Conservation (phyloP, 2,888 invertebrate genomes). For the Drosophila falleni region DNA sequence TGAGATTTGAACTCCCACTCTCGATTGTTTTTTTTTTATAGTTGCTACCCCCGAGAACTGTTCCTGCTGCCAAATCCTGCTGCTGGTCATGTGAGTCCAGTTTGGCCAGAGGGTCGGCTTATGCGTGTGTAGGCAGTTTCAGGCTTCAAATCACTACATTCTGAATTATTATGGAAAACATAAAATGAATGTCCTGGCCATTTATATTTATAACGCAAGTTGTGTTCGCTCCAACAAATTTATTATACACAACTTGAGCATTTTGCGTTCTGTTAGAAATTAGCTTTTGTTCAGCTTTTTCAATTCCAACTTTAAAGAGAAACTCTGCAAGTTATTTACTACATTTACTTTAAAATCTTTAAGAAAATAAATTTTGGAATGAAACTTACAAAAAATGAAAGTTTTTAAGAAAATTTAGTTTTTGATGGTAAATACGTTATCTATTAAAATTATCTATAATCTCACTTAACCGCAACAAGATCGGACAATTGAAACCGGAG, state of each 20-base stretch:
- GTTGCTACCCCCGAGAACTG: slow-evolving; percentile 40
- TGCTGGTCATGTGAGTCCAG: slow-evolving; percentile 41
- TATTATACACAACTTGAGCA: slow-evolving; percentile 49
- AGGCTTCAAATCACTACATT: slow-evolving; percentile 74
- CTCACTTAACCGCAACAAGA: too few relatives aligned
- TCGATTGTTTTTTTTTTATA: slow-evolving; percentile 72
- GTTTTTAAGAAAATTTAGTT: too few relatives aligned
- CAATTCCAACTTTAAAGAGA: slow-evolving; percentile 25
- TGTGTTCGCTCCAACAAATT: slow-evolving; percentile 70
- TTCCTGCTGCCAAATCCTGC: not conserved
- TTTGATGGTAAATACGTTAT: too few relatives aligned
- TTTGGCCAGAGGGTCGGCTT: slow-evolving; percentile 39
- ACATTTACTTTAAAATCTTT: not conserved
- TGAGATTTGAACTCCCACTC: not conserved
- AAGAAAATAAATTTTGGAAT: not conserved
- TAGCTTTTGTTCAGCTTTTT: slow-evolving; percentile 30
- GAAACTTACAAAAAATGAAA: too few relatives aligned
- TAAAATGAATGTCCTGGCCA: slow-evolving; percentile 75
- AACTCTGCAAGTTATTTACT: not conserved
- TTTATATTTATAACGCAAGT: slow-evolving; percentile 77
- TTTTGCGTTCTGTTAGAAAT: slow-evolving; percentile 35
- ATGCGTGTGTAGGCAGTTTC: slow-evolving; percentile 76
- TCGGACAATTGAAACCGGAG: too few relatives aligned
- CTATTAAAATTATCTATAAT: too few relatives aligned
- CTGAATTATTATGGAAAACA: slow-evolving; percentile 79